Conservation (phyloP, 2,888 invertebrate genomes). For the Acleris sparsana region DNA sequence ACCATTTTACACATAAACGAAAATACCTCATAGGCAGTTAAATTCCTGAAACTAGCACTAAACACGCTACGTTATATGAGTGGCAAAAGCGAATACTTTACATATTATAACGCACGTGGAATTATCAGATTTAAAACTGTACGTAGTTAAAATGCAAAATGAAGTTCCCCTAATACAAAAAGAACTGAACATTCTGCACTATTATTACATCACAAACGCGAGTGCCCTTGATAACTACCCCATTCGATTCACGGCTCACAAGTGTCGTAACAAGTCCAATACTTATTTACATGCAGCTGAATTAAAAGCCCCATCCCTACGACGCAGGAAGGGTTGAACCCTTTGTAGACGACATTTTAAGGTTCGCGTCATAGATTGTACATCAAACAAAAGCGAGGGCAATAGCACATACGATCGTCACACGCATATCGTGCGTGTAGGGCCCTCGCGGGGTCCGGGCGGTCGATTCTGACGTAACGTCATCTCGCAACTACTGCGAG, state of each 20-base stretch:
- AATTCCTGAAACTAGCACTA: neutral
- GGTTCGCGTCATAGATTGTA: slow-evolving; percentile 66
- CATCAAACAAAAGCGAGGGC: slow-evolving; percentile 64
- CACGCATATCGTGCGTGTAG: slow-evolving; percentile 55
- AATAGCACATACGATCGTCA: slow-evolving; percentile 59
- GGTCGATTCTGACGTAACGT: slow-evolving; percentile 74
- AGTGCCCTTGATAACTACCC: slow-evolving; percentile 80
- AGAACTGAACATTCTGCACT: slow-evolving; percentile 68
- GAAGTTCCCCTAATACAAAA: slow-evolving; percentile 60
- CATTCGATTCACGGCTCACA: slow-evolving; percentile 71
- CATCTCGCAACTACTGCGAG: slow-evolving; percentile 58
- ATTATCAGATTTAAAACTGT: slow-evolving; percentile 38
- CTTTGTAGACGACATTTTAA: slow-evolving; percentile 71
- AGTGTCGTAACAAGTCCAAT: slow-evolving; percentile 81
- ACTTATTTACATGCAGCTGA: slow-evolving; percentile 79
- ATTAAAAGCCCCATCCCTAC: slow-evolving; percentile 79
- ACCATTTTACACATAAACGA: slow-evolving; percentile 38
- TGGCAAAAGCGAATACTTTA: slow-evolving; percentile 5
- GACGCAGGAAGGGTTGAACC: slow-evolving; percentile 77
- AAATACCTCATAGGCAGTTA: slow-evolving; percentile 17
- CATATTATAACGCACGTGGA: slow-evolving; percentile 19
- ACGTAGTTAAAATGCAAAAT: slow-evolving; percentile 48
- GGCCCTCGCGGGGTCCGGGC: slow-evolving; percentile 49
- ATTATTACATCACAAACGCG: slow-evolving; percentile 77
- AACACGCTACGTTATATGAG: neutral